Evolutionary conservation across 2,888 invertebrate species (phyloP).

Genomic region (Tachina lurida): DNA sequence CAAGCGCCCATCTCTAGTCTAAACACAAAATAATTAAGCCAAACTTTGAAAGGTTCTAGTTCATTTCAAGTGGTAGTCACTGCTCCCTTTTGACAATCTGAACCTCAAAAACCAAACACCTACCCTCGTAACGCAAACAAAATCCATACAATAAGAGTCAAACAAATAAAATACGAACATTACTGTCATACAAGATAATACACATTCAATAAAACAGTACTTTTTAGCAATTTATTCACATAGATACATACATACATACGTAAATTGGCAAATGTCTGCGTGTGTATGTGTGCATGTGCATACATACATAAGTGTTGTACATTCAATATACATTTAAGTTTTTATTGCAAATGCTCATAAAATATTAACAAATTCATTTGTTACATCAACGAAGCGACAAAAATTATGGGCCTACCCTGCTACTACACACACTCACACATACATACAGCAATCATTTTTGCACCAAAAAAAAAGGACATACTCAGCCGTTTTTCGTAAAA

Average conservation of each 20-base stretch:
- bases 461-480: no score
- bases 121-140: slow-evolving; percentile 19
- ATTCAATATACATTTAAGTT: slow-evolving; percentile 69
- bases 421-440: not conserved
- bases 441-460: not conserved
- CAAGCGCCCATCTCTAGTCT: no score
- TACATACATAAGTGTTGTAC: slow-evolving; percentile 3
- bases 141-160: slow-evolving; percentile 3
- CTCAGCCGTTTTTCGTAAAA: slow-evolving; percentile 16
- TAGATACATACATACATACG: no score
- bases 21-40: no score
- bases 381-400: slow-evolving; percentile 74
- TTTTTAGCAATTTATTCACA: not conserved
- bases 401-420: slow-evolving; percentile 50
- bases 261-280: no score
- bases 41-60: no score
- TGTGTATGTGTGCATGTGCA: not conserved
- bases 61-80: not conserved
- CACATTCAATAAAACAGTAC: not conserved
- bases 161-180: slow-evolving; percentile 39
- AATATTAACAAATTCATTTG: slow-evolving; percentile 82
- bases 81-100: no score
- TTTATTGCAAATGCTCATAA: slow-evolving; percentile 79
- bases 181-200: slow-evolving; percentile 10
- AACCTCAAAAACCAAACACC: not conserved